phyloP scores from a whole-genome alignment of 1,140 invertebrate species.

The Drosophila bifasciata region DNA sequence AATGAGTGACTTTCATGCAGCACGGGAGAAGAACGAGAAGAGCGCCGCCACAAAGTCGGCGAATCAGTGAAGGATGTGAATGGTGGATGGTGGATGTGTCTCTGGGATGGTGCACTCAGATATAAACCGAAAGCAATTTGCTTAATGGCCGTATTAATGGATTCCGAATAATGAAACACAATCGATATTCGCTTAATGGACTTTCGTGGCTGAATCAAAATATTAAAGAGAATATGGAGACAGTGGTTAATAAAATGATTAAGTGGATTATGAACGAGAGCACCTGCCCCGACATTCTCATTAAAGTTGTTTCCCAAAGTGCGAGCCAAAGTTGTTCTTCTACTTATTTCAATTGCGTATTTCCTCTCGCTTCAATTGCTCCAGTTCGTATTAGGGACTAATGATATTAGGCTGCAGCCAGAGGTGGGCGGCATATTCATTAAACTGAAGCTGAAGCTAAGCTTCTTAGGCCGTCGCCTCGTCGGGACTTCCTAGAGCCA shows the following conservation, averaged over 20 bases:
- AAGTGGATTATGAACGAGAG: no score
- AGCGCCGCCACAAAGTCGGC: not conserved
- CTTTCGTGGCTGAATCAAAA: not conserved
- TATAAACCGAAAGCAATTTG: conserved; percentile 21
- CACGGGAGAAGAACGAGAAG: conserved; percentile 17
- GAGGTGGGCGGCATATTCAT: no score
- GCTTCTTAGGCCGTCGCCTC: no score
- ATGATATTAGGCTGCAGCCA: no score
- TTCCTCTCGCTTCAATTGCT: no score
- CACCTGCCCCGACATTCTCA: no score
- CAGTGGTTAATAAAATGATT: conserved; percentile 11
- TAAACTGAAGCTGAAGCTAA: no score
- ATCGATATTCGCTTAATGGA: conserved; percentile 7
- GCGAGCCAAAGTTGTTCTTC: no score
- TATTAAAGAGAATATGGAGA: conserved; percentile 12
- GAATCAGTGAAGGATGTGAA: conserved; percentile 6
- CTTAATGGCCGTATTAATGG: conserved; percentile 43
- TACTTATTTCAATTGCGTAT: no score
- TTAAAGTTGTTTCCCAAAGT: no score
- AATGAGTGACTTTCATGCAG: conserved; percentile 26
- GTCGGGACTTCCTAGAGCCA: no score
- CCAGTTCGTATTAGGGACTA: no score
- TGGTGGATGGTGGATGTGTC: conserved; percentile 16
- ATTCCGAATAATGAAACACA: conserved; percentile 23
- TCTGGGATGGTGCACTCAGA: conserved; percentile 5